Evolutionary conservation across 2,113 vertebrate species (phyloP).

Genomic region (Eleginops maclovinus): DNA sequence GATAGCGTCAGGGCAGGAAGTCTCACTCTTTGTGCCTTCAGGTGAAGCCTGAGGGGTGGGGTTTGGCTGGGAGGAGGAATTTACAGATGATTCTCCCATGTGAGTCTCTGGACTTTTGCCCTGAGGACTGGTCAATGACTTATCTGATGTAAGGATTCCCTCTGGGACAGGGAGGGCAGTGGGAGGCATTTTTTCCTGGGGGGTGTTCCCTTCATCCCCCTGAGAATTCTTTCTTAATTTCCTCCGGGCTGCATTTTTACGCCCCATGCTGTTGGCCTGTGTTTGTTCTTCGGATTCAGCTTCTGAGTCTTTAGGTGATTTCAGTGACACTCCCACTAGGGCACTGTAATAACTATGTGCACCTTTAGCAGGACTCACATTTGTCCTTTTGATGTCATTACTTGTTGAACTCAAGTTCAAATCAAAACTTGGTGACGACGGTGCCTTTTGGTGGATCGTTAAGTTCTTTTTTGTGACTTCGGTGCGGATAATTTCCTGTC

Average conservation of each 20-base stretch:
- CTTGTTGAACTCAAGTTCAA: slow-evolving; percentile 15
- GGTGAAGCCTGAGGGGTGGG: slow-evolving; percentile 58
- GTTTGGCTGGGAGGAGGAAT: slow-evolving; percentile 60
- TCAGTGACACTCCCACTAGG: slow-evolving; percentile 61
- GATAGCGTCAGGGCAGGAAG: slow-evolving; percentile 27
- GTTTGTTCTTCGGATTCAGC: slow-evolving; percentile 47
- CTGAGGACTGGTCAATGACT: slow-evolving; percentile 31
- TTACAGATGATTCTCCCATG: slow-evolving; percentile 19
- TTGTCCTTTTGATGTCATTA: slow-evolving; percentile 34
- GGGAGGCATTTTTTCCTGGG: slow-evolving; percentile 44
- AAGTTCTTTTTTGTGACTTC: slow-evolving; percentile 64
- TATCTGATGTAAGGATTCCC: slow-evolving; percentile 44
- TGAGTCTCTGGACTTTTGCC: slow-evolving; percentile 53
- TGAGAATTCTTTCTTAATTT: slow-evolving; percentile 70
- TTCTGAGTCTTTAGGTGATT: slow-evolving; percentile 45
- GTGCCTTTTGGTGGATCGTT: slow-evolving; percentile 46
- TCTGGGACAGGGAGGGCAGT: slow-evolving; percentile 13
- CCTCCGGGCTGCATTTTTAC: slow-evolving; percentile 71
- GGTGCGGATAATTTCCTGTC: slow-evolving; percentile 47
- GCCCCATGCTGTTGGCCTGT: slow-evolving; percentile 72
- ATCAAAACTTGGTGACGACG: slow-evolving; percentile 34
- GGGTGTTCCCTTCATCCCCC: slow-evolving; percentile 54
- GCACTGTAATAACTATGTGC: slow-evolving; percentile 37
- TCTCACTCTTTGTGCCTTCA: slow-evolving; percentile 42
- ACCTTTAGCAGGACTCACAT: slow-evolving; percentile 23